phyloP scores from a whole-genome alignment of 2,113 vertebrate species.

The Neolamprologus hecqui region DNA sequence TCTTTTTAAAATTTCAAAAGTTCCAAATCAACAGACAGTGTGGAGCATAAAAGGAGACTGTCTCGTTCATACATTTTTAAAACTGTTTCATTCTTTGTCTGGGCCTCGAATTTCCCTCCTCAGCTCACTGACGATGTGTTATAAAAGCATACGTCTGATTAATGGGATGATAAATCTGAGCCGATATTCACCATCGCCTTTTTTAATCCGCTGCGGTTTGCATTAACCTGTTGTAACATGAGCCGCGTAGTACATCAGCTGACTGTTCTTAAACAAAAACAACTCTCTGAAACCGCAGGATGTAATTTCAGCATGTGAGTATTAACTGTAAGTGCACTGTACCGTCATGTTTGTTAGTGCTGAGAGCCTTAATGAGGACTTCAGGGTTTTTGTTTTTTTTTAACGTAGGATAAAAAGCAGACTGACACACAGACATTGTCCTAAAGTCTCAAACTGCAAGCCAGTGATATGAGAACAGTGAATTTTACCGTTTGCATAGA shows the following conservation, averaged over 20 bases:
- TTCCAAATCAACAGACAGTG: background rate
- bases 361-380: background rate
- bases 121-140: background rate
- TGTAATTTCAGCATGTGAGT: background rate
- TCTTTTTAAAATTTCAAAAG: background rate
- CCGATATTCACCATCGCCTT: background rate
- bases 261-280: background rate
- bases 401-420: no score
- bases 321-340: background rate
- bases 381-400: background rate
- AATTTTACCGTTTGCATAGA: background rate
- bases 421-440: background rate
- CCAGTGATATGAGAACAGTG: accelerated
- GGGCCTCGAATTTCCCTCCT: background rate
- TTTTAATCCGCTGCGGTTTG: slow-evolving; percentile 10
- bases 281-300: slow-evolving; percentile 18
- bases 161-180: slow-evolving; percentile 17
- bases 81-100: accelerated
- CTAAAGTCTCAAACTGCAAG: background rate
- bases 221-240: slow-evolving; percentile 3
- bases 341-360: background rate
- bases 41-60: background rate
- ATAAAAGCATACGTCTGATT: slow-evolving; percentile 1
- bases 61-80: accelerated
- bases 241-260: slow-evolving; percentile 7